Percentiles rank a stretch among this genome's conserved stretches.
Conservation (phyloP, 2,113 vertebrate genomes). For the Oreochromis niloticus region DNA sequence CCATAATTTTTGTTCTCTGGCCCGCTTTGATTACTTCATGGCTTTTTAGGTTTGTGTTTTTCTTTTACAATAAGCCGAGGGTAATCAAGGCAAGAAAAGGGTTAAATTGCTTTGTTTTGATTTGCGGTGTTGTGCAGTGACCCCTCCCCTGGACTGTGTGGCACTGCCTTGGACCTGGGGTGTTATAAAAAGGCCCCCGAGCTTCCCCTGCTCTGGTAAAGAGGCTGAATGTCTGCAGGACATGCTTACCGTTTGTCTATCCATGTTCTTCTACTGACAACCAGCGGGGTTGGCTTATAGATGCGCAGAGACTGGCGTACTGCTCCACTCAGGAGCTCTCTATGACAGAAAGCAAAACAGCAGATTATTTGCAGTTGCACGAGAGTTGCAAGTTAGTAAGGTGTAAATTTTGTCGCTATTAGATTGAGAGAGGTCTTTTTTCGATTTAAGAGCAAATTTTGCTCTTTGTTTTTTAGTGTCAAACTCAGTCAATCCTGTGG, state of each 20-base stretch:
- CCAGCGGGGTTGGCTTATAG: conserved; percentile 48
- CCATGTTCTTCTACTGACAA: conserved; percentile 60
- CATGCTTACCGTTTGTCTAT: conserved; percentile 70
- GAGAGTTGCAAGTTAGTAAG: conserved; percentile 28
- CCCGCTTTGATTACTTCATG: background rate
- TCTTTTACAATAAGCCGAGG: background rate
- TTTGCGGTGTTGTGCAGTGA: conserved; percentile 53
- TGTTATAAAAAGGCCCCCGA: conserved; percentile 74
- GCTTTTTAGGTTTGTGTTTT: background rate
- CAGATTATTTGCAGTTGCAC: conserved; percentile 28
- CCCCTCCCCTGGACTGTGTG: conserved; percentile 57
- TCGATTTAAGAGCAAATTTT: conserved; percentile 14
- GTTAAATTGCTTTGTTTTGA: conserved; percentile 69
- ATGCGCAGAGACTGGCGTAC: conserved; percentile 56
- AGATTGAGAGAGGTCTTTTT: conserved; percentile 30
- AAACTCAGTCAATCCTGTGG: background rate
- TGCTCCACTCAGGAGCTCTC: conserved; percentile 58
- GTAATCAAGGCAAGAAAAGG: conserved; percentile 40
- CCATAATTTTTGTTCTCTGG: background rate
- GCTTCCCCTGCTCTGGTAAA: conserved; percentile 65
- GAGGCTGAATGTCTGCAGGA: conserved; percentile 73
- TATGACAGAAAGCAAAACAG: conserved; percentile 59
- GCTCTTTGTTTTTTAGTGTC: conserved; percentile 9
- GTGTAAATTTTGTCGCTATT: conserved; percentile 35
- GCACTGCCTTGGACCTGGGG: conserved; percentile 30